Base-by-base conservation (phyloP, 2,888 invertebrate genomes). In the Lasioglossum vierecki region DNA sequence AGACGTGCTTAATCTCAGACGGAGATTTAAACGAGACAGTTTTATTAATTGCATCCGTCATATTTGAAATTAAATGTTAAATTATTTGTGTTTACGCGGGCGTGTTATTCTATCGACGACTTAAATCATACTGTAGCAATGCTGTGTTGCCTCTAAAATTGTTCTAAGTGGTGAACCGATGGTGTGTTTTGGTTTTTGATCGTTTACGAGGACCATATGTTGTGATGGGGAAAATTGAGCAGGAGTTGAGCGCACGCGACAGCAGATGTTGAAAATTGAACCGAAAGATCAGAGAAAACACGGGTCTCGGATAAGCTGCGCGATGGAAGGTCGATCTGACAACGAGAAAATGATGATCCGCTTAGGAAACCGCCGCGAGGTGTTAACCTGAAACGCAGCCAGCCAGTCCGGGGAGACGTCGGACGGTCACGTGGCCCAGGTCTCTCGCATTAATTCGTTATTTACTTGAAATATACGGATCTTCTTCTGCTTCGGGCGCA, bases 371-470 rank as follows among this genome's bases (percentile, higher is more conserved):
- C 76, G 88, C 86, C 86, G 57, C 74, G 53, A 83, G 89, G 88
- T 66, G 85, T 86, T 86, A 82, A 85, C 84, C 66, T 80, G 76
- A 57, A 88, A 88, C 81, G 85, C 82, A 80, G 70, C 84, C 26
- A 75, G 82, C 53, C 76, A 70, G 73, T 70, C 66, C 76, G 66
- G 41, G 73, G 70, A 71, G 53, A 79, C 79, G 80, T 35, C 68
- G 44, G 76, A 41, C 76, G 79, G 82, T 85, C 83, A 80, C 80
- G 82, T 79, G 82, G 84, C 74, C 71, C 39, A 26, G 60, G 18
- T 39, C 60, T 71, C 68, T 76, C 81, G 85, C 86, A 87, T 88
- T 86, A 91, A 91, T 91, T 90, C 88, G 87, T 91, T 88, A 85
- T 87, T 91, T 84, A 74, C 82, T 78, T 76, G 87, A 84, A 85